Percentiles rank a stretch among this genome's conserved stretches.
Evolutionary conservation across 2,888 invertebrate species (phyloP).

Genomic region (Eupeodes latifasciatus): DNA sequence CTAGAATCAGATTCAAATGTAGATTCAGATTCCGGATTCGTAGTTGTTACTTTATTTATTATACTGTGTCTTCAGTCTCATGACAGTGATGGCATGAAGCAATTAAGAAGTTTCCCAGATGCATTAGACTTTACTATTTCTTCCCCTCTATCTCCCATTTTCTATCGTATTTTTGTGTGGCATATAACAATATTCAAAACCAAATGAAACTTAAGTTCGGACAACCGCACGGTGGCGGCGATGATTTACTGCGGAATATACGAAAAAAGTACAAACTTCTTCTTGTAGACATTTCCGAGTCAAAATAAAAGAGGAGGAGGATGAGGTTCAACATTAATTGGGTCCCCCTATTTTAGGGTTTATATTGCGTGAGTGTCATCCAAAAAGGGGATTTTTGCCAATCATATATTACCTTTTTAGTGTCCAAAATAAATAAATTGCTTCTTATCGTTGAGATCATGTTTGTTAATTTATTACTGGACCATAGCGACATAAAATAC

Average conservation of each 20-base stretch:
- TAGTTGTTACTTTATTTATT: slow-evolving; percentile 16
- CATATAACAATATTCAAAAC: background rate
- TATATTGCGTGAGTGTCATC: slow-evolving; percentile 38
- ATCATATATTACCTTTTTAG: slow-evolving; percentile 46
- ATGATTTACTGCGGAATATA: slow-evolving; percentile 15
- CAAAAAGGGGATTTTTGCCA: slow-evolving; percentile 29
- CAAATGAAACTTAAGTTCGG: slow-evolving; percentile 13
- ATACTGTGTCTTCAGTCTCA: background rate
- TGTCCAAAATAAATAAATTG: slow-evolving; percentile 37
- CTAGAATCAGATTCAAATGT: background rate
- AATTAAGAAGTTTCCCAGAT: slow-evolving; percentile 33
- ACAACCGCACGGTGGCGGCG: background rate
- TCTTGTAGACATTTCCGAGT: too few species aligned
- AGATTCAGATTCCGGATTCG: background rate
- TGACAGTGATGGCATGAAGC: background rate
- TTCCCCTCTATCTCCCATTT: background rate
- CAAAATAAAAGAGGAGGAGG: background rate
- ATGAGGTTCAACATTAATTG: slow-evolving; percentile 6
- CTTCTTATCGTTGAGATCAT: slow-evolving; percentile 39
- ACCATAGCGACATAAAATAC: slow-evolving; percentile 34
- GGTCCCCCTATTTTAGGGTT: slow-evolving; percentile 26
- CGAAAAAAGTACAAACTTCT: background rate
- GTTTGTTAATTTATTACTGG: slow-evolving; percentile 35
- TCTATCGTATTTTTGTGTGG: background rate
- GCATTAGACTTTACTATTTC: background rate